Conservation (phyloP, 2,888 invertebrate genomes). For the Drosophila meridionalis region DNA sequence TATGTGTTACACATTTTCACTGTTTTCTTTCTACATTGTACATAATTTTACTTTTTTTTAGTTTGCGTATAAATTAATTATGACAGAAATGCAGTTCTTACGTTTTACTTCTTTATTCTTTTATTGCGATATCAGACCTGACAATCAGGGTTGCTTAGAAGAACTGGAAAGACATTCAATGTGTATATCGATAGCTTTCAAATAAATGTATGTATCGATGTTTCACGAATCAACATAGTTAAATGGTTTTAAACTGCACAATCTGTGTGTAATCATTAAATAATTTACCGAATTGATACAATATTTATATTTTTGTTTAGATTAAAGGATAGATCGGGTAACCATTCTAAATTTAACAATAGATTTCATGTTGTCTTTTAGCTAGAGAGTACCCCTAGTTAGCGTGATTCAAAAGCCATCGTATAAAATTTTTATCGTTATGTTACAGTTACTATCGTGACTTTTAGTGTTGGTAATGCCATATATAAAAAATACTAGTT, state of each 20-base stretch:
- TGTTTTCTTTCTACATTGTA: conserved; percentile 28
- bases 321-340: not conserved
- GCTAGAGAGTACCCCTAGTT: not conserved
- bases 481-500: not conserved
- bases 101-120: conserved; percentile 71
- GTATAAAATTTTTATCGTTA: not conserved
- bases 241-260: too few species aligned
- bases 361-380: not conserved
- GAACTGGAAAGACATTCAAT: conserved; percentile 17
- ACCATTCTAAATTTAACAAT: not conserved
- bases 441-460: not conserved
- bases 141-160: conserved; percentile 39
- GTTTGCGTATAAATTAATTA: conserved; percentile 45
- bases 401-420: not conserved
- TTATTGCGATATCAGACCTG: conserved; percentile 49
- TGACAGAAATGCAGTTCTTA: conserved; percentile 63
- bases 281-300: too few species aligned
- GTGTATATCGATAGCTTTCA: conserved; percentile 23
- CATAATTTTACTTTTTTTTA: conserved; percentile 36
- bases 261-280: not conserved
- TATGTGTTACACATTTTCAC: conserved; percentile 22
- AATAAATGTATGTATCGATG: conserved; percentile 6
- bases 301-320: not conserved
- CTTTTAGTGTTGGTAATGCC: not conserved
- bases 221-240: not conserved